phyloP scores from a whole-genome alignment of 2,113 vertebrate species.

The Carassius carassius region DNA sequence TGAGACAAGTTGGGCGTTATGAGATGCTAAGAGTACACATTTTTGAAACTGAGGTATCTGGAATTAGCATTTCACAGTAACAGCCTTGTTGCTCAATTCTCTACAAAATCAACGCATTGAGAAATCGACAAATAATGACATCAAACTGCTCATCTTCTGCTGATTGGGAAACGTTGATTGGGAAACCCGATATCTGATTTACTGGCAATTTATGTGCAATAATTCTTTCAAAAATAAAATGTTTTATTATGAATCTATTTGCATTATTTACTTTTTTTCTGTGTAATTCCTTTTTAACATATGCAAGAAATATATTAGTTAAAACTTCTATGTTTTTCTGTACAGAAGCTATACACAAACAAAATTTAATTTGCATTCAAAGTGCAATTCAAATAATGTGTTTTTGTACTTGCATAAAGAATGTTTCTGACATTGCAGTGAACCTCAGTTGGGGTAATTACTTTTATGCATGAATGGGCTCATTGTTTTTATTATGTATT shows the following conservation, averaged over 20 bases:
- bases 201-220: not conserved
- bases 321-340: not conserved
- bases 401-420: not conserved
- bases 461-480: not conserved
- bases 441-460: not conserved
- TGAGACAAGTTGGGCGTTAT: not conserved
- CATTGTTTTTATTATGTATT: not conserved
- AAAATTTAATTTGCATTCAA: not conserved
- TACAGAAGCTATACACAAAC: not conserved
- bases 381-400: not conserved
- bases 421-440: not conserved
- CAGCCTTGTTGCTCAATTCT: not conserved
- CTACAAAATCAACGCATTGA: not conserved
- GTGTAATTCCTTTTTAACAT: not conserved
- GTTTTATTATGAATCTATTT: not conserved
- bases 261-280: not conserved
- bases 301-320: no score
- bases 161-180: not conserved
- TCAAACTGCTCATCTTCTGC: not conserved
- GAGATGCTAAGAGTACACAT: not conserved
- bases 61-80: not conserved
- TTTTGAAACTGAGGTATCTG: slow-evolving; percentile 1
- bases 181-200: not conserved
- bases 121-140: not conserved
- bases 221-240: not conserved